Base-by-base conservation (phyloP, 1,140 invertebrate species). In the Neodiprion pinetum region DNA sequence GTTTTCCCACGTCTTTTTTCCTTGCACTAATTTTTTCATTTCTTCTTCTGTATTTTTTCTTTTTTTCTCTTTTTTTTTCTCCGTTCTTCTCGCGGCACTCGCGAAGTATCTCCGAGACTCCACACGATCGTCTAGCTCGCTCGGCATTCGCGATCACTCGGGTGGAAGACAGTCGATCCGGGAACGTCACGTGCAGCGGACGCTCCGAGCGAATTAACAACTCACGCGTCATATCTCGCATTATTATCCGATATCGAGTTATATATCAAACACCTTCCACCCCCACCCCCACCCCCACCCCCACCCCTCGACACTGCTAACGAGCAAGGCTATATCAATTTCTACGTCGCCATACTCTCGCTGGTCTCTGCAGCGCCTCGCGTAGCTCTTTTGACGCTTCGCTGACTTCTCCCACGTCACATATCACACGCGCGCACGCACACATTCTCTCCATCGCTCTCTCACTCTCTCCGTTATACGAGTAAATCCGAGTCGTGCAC, bases 241-340 rank as follows among this genome's bases (percentile, higher is more conserved):
- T 87, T 88, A 88, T 87, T 86, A 86, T 86, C 82, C 80, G 75
- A 82, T 84, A 85, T 85, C 82, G 82, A 80, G 84, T 83, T 87
- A 86, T 87, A 83, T 82, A 84, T 85, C 81, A 81, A 83, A 84
- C 82, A 81, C 79, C 82, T 85, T 80, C 28, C 74, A 81, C 79
- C 75, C 12, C 67, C 17, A 23, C 10, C 12, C 67, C 23, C 53
- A 66, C 67, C 67, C 48, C 23, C 53, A 66, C 67, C 67, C 67
- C 47, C 8, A 11, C 50, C 21, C 69, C 40, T 50, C 21, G 17
- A 49, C 47, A 68, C 69, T 8, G 50, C 50, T 53, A 53, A 53
- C 50, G 50, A 53, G 50, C 50, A 53, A 53, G 50, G 50, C 50
- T 53, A 53, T 53, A 53, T 53, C 50, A 53, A 53, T 53, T 53